Percentiles rank a stretch among this genome's conserved stretches.
These are phyloP conservation scores for Bombus ignitus DNA, from an alignment of 1,140 invertebrate species.

Conservation along the genomic window DNA sequence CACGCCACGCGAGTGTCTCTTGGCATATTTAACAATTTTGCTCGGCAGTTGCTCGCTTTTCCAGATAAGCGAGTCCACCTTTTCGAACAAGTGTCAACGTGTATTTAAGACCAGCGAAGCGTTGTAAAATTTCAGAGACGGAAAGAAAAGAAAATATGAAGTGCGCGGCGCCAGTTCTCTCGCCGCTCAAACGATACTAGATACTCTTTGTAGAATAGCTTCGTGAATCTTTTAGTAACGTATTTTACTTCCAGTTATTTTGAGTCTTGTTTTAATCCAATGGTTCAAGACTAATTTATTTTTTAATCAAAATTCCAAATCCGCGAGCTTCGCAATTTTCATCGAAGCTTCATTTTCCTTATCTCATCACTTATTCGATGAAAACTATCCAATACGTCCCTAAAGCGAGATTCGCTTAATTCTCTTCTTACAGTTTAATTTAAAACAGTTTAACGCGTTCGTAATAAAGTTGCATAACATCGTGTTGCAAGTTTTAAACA, in stretches of 20 bases:
- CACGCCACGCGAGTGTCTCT: constrained; percentile 44
- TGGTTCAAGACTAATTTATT: no score
- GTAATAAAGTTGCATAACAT: not conserved
- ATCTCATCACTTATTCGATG: no score
- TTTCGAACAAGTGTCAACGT: constrained; percentile 47
- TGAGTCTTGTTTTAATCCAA: no score
- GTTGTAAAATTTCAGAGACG: constrained; percentile 33
- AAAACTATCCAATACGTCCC: no score
- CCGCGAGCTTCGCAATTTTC: no score
- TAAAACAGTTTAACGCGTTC: no score
- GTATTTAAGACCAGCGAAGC: constrained; percentile 25
- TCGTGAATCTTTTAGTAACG: no score
- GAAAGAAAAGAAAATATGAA: constrained; percentile 21
- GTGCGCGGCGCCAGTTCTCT: not conserved
- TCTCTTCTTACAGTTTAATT: no score
- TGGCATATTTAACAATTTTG: not conserved
- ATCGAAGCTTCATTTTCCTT: no score
- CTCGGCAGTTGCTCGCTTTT: constrained; percentile 32
- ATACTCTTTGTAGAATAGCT: not conserved
- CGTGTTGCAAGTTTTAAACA: not conserved
- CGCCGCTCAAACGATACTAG: not conserved
- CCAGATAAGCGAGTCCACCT: constrained; percentile 50
- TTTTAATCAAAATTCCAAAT: no score
- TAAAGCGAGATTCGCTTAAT: no score
- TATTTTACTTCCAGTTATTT: no score